Evolutionary conservation across 2,113 vertebrate genomes (phyloP), one percentile per base, ranked within the genome.

Genomic region (Oceanodroma tethys): DNA sequence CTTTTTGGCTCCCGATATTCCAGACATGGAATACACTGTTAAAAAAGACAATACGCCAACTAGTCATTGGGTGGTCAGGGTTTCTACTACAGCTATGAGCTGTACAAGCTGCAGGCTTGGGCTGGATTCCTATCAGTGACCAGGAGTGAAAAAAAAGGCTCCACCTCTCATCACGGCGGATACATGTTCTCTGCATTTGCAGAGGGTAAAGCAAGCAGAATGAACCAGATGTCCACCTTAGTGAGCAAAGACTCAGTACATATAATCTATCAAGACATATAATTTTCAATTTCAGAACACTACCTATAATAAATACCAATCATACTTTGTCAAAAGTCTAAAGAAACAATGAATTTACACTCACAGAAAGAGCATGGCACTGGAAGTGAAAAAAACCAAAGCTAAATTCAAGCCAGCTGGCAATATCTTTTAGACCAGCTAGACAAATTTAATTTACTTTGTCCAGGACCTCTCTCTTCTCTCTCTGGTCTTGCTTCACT

Each of bases 381-480:
- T 19, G 21, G 16, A 71, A 78, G n/a, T 58, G 11, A 3, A 8
- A 42, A 71, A 79, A 79, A 81, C 43, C 11, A 59, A 62, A 73
- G 23, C 73, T 86, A 79, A 86, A 92, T 88, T 91, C 60, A 36
- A 81, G 62, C 83, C 88, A 95, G 70, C 68, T 95, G 76, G 65
- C 50, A 88, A 3, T 45, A 48, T 72, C 56, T 92, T 78, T 86
- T 58, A 86, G 40, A 92, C 60, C 36, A 91, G 73, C 40, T 84
- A 87, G 83, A 88, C 53, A 85, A 91, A 97, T 88, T 81, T 59
- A 84, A 95, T 95, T 92, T 92, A 79, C 56, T 91, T 91, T 85
- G 65, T 82, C 70, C 76, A 72, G 30, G 30, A 92, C 88, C 25
- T 60, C 85, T 86, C 52, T 89, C n/a, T 86, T 89, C 32, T 70